Evolutionary conservation across 2,797 vertebrate species (phyloP).

Genomic region (Mareca strepera): DNA sequence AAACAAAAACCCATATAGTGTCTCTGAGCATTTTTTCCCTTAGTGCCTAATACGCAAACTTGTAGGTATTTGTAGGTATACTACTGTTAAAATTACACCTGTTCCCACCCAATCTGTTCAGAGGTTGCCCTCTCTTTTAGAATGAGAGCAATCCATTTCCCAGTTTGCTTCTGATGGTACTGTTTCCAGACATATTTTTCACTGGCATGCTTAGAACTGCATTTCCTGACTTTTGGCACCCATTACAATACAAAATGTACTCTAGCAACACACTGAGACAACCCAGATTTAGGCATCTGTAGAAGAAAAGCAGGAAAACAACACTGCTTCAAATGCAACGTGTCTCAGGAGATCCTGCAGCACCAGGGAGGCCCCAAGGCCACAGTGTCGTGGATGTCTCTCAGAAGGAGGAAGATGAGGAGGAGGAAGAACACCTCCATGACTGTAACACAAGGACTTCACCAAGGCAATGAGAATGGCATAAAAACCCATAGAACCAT

Average conservation of each 20-base stretch:
- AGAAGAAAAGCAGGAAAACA: neutral
- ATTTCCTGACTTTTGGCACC: neutral
- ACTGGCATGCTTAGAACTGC: neutral
- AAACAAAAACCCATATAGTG: neutral
- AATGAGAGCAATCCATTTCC: neutral
- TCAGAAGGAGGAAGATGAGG: neutral
- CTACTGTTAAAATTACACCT: neutral
- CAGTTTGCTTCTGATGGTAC: neutral
- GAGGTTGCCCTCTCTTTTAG: neutral
- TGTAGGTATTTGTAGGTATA: neutral
- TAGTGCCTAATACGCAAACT: neutral
- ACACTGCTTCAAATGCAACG: neutral
- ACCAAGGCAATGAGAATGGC: neutral
- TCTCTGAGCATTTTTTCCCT: neutral
- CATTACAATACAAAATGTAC: neutral
- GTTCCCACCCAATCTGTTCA: neutral
- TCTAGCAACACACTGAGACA: neutral
- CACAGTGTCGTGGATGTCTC: neutral
- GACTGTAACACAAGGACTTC: neutral
- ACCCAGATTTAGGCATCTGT: neutral
- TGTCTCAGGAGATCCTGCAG: neutral
- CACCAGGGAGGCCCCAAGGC: neutral
- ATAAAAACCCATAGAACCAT: fast-evolving
- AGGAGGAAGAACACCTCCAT: neutral
- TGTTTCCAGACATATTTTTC: neutral